Conservation (phyloP, 2,113 vertebrate genomes). For the Ondatra zibethicus region DNA sequence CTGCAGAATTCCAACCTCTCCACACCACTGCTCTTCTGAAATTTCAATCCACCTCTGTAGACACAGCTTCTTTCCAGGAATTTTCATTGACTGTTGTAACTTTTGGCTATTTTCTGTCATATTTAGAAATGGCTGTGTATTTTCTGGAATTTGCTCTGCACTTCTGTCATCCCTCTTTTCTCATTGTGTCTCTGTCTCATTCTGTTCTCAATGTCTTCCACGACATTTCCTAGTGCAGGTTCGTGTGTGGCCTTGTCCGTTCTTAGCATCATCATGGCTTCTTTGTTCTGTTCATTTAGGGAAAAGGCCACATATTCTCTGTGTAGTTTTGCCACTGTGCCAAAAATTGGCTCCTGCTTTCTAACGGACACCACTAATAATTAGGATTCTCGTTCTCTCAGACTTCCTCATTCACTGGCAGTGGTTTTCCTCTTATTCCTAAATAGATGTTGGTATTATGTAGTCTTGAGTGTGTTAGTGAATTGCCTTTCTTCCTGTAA, state of each 20-base stretch:
- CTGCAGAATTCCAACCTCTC: background rate
- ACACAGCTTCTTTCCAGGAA: background rate
- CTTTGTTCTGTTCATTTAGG: background rate
- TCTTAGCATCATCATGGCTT: background rate
- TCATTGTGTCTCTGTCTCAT: background rate
- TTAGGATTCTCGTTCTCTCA: background rate
- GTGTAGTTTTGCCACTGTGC: background rate
- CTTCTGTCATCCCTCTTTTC: accelerated
- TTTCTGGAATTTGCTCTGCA: background rate
- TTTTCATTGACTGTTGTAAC: background rate
- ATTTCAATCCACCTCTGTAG: background rate
- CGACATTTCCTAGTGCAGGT: background rate
- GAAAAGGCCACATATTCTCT: too few species aligned
- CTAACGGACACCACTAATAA: background rate
- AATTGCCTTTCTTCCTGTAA: too few species aligned
- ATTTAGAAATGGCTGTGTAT: background rate
- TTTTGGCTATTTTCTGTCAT: background rate
- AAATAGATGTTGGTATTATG: too few species aligned
- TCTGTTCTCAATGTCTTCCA: background rate
- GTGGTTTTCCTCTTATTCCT: too few species aligned
- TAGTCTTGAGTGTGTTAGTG: too few species aligned
- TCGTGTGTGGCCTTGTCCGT: background rate
- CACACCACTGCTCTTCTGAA: background rate
- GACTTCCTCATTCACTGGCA: background rate
- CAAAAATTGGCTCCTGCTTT: background rate